Evolutionary conservation across 92 coral and sea anemone species (phyloP), one percentile per base, ranked within the genome.

Genomic region (Parazoanthus atlanticus): DNA sequence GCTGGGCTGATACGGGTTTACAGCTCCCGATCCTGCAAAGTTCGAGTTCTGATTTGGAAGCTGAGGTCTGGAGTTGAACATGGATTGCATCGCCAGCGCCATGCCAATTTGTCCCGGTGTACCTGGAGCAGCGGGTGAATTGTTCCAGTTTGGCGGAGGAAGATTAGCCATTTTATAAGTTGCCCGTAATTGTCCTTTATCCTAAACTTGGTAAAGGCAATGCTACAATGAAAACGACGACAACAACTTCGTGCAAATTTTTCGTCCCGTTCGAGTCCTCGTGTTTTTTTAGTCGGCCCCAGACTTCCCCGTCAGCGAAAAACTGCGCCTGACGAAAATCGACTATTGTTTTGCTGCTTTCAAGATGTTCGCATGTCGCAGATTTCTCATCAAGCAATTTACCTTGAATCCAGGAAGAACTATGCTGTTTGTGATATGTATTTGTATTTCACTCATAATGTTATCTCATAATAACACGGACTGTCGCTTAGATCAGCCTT

Each of bases 71-170:
- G 61, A 1, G 67, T 84, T 84, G 52, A 70, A 84, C 64, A 84
- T 43, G 12, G 78, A 46, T 2, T 84, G 41, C 87, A 84, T 84
- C 8, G 87, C 87, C 38, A 84, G 29, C 4, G 87, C 78, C 87
- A 84, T 84, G 21, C 87, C 87, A 16, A 84, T 43, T 47, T 84
- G 87, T 4, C 78, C 87, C 40, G 87, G 87, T 2, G 87, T 84
- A 2, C 32, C 65, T 8, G 76, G 34, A 23, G 46, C 28, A 34
- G 66, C 86, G 4, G 85, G 26, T 12, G 90, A 80, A 9, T 34
- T 83, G 85, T 64, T 91, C 89, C 93, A 93, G 84, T 88, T 93
- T 56, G 94, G 96, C n/a, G 88, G 93, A 0, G 98, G 98, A 16
- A 93, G 78, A 64, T 92, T 93, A 52, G 92, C 82, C 98, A 94